phyloP scores from a whole-genome alignment of 2,113 vertebrate genomes.

The Zingel zingel region DNA sequence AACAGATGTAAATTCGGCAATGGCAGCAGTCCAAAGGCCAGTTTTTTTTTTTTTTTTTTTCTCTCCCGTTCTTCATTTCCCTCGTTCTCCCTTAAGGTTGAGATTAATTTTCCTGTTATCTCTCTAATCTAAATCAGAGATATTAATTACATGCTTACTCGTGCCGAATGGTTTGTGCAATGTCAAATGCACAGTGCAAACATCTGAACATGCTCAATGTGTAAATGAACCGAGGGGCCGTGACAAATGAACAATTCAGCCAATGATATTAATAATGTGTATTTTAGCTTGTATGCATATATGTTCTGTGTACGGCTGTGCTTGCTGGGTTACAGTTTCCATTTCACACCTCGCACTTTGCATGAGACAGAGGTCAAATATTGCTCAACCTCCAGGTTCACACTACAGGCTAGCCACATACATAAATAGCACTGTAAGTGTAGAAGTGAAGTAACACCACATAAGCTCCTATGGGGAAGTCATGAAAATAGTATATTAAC shows the following conservation, averaged over 20 bases:
- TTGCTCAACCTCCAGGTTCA: background rate
- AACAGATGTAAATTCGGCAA: constrained; percentile 86
- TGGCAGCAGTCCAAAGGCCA: constrained; percentile 78
- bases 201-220: constrained; percentile 40
- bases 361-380: background rate
- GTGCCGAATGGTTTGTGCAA: constrained; percentile 31
- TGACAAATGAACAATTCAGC: constrained; percentile 29
- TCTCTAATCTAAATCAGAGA: constrained; percentile 43
- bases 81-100: constrained; percentile 34
- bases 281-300: background rate
- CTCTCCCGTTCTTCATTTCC: constrained; percentile 20
- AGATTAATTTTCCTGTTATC: constrained; percentile 47
- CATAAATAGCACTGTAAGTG: background rate
- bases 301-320: background rate
- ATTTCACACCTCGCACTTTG: background rate
- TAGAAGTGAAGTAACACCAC: background rate
- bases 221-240: constrained; percentile 33
- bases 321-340: background rate
- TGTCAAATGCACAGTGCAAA: constrained; percentile 47
- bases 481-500: background rate
- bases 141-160: constrained; percentile 61
- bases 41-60: background rate
- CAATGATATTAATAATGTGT: background rate
- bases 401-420: background rate
- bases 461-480: background rate